These are phyloP conservation scores for Tinamus major DNA, from an alignment of 2,797 vertebrate genomes.

Conservation along the genomic window DNA sequence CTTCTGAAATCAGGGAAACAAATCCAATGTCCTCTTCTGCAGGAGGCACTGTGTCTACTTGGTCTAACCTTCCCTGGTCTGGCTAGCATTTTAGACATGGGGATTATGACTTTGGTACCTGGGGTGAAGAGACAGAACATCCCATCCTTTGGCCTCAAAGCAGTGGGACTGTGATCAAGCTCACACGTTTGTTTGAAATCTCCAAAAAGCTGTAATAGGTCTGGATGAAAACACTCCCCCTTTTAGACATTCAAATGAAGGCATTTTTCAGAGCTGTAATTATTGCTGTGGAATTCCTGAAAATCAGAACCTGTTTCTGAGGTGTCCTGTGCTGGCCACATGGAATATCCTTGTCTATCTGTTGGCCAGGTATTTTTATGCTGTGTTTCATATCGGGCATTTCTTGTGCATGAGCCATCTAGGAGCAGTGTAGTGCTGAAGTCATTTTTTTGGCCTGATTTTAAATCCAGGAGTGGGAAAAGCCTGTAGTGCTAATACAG, in stretches of 20 bases:
- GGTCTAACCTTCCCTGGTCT: neutral
- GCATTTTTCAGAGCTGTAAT: neutral
- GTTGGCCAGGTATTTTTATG: neutral
- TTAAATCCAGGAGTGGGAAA: neutral
- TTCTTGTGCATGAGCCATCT: conserved; percentile 43
- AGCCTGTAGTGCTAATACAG: conserved; percentile 30
- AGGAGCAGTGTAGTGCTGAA: neutral
- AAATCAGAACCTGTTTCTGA: neutral
- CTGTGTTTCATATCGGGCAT: neutral
- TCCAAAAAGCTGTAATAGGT: neutral
- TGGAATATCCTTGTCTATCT: neutral
- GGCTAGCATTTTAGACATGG: neutral
- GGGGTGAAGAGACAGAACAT: too few species aligned
- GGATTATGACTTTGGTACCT: neutral
- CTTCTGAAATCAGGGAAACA: neutral
- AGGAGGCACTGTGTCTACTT: neutral
- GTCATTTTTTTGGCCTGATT: conserved; percentile 33
- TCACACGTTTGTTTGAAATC: neutral
- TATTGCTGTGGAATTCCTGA: neutral
- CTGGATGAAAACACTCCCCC: too few species aligned
- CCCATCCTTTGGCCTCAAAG: too few species aligned
- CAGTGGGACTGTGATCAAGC: too few species aligned
- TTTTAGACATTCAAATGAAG: neutral
- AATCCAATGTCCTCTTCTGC: neutral
- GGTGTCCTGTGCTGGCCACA: too few species aligned